phyloP scores from a whole-genome alignment of 2,113 vertebrate species.

The Psettodes erumei region DNA sequence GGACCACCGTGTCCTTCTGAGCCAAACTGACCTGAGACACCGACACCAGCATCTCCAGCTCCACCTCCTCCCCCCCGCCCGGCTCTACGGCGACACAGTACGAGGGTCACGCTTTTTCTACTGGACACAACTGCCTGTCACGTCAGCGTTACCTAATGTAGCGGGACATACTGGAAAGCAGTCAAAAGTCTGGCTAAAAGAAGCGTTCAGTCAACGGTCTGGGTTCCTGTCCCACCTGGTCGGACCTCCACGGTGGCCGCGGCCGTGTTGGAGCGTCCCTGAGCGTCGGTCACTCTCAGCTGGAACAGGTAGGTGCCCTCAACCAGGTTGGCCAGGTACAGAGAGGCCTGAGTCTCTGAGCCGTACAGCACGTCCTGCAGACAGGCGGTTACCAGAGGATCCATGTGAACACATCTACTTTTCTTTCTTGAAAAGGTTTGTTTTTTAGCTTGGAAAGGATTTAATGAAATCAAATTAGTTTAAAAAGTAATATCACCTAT shows the following conservation, averaged over 20 bases:
- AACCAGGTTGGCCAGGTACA: constrained; percentile 90
- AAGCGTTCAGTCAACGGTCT: no score
- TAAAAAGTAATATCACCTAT: no score
- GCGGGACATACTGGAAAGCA: no score
- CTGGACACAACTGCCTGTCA: no score
- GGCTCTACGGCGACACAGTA: constrained; percentile 67
- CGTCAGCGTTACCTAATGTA: no score
- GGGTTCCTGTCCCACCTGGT: constrained; percentile 81
- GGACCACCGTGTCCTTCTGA: constrained; percentile 88
- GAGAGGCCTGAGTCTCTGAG: constrained; percentile 81
- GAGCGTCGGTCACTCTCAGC: constrained; percentile 85
- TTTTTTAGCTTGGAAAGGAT: no score
- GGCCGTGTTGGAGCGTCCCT: constrained; percentile 84
- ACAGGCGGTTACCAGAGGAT: background rate
- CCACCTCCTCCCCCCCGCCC: constrained; percentile 85
- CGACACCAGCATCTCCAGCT: constrained; percentile 90
- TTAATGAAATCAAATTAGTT: no score
- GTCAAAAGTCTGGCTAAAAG: no score
- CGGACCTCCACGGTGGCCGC: constrained; percentile 89
- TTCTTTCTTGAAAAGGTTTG: no score
- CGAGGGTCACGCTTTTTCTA: constrained; percentile 16
- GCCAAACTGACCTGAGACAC: constrained; percentile 86
- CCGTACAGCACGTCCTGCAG: constrained; percentile 87
- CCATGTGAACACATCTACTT: no score
- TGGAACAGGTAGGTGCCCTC: constrained; percentile 91